phyloP scores from a whole-genome alignment of 2,113 vertebrate species.

The Nestor notabilis region DNA sequence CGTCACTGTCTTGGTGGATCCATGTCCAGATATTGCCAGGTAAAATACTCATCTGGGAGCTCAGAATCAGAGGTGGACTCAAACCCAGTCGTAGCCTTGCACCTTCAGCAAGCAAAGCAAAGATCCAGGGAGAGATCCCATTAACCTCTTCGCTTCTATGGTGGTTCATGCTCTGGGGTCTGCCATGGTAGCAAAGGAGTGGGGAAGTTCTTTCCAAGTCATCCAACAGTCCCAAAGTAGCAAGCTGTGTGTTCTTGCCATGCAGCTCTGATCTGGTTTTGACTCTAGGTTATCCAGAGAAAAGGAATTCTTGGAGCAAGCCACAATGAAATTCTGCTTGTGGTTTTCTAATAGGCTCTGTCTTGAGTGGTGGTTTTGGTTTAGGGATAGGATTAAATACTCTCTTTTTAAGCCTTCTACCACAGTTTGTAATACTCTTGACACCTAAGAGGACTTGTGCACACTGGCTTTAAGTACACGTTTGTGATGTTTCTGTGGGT shows the following conservation, averaged over 20 bases:
- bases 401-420: not conserved
- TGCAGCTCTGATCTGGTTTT: not conserved
- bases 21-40: constrained; percentile 86
- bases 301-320: not conserved
- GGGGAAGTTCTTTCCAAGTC: not conserved
- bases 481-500: not conserved
- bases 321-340: not conserved
- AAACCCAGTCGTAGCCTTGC: not conserved
- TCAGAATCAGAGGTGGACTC: not conserved
- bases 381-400: not conserved
- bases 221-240: not conserved
- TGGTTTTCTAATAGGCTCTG: not conserved
- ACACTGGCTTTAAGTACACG: not conserved
- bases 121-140: not conserved
- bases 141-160: not conserved
- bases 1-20: constrained; percentile 85
- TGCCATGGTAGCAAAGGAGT: not conserved
- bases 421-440: not conserved
- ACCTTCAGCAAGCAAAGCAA: not conserved
- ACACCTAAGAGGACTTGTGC: not conserved
- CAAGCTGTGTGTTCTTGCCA: not conserved
- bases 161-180: not conserved
- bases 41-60: constrained; percentile 47
- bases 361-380: not conserved
- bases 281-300: not conserved